phyloP scores from a whole-genome alignment of 2,113 vertebrate genomes.

The Gymnobelideus leadbeateri region DNA sequence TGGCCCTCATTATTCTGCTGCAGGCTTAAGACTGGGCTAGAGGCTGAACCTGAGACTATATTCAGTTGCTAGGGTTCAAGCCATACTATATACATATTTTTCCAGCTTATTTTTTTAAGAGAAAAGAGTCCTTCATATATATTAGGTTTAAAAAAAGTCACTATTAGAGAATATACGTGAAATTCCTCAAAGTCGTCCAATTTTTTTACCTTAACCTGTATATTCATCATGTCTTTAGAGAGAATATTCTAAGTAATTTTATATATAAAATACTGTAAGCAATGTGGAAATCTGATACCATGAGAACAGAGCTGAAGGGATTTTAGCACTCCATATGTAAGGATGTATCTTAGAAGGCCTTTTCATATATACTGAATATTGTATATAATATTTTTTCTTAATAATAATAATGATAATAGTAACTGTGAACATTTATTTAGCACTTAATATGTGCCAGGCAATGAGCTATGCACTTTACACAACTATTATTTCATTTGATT shows the following conservation, averaged over 20 bases:
- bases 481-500: neutral
- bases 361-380: neutral
- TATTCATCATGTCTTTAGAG: neutral
- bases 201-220: neutral
- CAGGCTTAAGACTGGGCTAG: neutral
- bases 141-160: neutral
- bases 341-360: no score
- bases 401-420: neutral
- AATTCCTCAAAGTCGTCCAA: neutral
- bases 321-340: neutral
- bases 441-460: neutral
- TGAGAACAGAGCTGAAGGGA: neutral
- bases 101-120: no score
- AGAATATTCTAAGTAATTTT: no score
- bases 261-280: no score
- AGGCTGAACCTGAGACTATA: no score
- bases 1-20: neutral
- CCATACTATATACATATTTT: no score
- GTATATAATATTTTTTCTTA: neutral
- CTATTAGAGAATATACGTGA: neutral
- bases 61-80: no score
- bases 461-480: neutral
- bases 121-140: neutral
- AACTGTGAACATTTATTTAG: neutral
- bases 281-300: no score